A percentile compares a stretch with the other conserved stretches of the same genome.
Conservation (phyloP, 2,888 invertebrate species). For the Escarpia spicata region DNA sequence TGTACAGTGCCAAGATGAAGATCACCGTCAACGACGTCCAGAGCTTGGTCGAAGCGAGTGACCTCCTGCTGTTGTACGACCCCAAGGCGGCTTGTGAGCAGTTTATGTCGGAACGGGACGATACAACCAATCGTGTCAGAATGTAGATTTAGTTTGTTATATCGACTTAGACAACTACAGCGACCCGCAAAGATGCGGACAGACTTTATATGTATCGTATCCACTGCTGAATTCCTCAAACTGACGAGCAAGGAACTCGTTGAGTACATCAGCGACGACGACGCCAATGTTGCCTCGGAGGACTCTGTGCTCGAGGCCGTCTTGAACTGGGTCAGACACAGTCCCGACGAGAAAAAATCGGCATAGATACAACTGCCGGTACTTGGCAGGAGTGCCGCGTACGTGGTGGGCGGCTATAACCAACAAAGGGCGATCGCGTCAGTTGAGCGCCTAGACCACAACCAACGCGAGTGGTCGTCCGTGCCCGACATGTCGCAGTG, state of each 20-base stretch:
- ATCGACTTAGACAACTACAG: constrained; percentile 30
- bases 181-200: constrained; percentile 32
- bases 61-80: constrained; percentile 34
- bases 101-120: constrained; percentile 19
- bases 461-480: constrained; percentile 22
- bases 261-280: constrained; percentile 37
- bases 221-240: constrained; percentile 31
- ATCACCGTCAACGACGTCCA: constrained; percentile 39
- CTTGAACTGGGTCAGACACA: constrained; percentile 30
- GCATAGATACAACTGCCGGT: constrained; percentile 22
- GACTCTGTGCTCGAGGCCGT: constrained; percentile 39
- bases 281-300: constrained; percentile 33
- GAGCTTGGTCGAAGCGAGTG: constrained; percentile 37
- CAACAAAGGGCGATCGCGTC: not conserved
- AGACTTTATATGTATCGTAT: constrained; percentile 33
- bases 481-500: constrained; percentile 26
- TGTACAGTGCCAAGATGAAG: constrained; percentile 34
- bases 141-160: constrained; percentile 36
- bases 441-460: not conserved
- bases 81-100: constrained; percentile 35
- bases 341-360: constrained; percentile 21
- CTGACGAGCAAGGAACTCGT: constrained; percentile 34
- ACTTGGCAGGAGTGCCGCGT: constrained; percentile 28
- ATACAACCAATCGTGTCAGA: constrained; percentile 35
- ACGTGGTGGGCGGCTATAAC: constrained; percentile 37